These are phyloP conservation scores for Nineta flava DNA, from an alignment of 2,888 invertebrate genomes.

Conservation along the genomic window DNA sequence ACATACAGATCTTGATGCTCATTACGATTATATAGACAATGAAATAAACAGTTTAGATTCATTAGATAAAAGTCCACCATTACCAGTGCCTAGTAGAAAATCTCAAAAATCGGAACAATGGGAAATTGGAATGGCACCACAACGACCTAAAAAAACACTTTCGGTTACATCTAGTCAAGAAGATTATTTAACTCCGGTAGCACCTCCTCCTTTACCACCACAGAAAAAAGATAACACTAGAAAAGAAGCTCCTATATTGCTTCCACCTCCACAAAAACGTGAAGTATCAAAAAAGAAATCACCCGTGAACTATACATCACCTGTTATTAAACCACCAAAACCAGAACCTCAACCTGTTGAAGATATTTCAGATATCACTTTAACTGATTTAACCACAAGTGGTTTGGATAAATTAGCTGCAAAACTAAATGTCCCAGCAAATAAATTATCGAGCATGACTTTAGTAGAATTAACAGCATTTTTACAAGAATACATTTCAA, in stretches of 20 bases:
- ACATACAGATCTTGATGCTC: conserved; percentile 32
- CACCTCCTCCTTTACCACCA: conserved; percentile 33
- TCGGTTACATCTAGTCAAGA: conserved; percentile 29
- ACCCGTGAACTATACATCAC: conserved; percentile 12
- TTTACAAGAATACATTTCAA: conserved; percentile 43
- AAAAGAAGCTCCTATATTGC: conserved; percentile 23
- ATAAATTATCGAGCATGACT: conserved; percentile 70
- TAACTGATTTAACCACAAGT: conserved; percentile 66
- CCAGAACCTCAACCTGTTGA: conserved; percentile 11
- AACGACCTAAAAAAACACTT: conserved; percentile 22
- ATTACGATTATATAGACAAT: conserved; percentile 36
- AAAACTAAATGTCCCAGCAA: conserved; percentile 59
- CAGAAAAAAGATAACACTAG: conserved; percentile 17
- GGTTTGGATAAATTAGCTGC: conserved; percentile 65
- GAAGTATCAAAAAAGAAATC: conserved; percentile 16
- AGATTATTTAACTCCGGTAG: conserved; percentile 52
- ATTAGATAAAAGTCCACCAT: conserved; percentile 34
- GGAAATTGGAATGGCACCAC: conserved; percentile 28
- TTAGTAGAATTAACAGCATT: conserved; percentile 73
- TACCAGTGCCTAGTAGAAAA: conserved; percentile 42
- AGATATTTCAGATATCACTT: conserved; percentile 38
- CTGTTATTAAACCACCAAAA: conserved; percentile 10
- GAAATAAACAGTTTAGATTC: conserved; percentile 18
- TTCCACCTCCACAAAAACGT: conserved; percentile 32
- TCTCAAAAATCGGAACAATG: conserved; percentile 27